Evolutionary conservation across 2,113 vertebrate species (phyloP).

Genomic region (Stegastes partitus): DNA sequence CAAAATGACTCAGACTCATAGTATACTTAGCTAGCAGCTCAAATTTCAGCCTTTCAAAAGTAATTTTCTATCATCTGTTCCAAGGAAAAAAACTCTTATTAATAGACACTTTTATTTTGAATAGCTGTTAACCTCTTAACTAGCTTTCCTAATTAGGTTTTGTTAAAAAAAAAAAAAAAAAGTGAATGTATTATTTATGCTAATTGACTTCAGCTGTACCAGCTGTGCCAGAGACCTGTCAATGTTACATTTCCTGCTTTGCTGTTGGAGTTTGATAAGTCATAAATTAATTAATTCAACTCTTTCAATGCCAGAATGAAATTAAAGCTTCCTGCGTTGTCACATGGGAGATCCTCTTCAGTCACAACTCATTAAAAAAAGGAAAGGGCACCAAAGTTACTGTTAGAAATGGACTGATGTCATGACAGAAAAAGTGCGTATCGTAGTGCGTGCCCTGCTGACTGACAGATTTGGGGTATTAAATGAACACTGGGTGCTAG

Average conservation of each 20-base stretch:
- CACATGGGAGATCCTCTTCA: background rate
- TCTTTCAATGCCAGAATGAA: background rate
- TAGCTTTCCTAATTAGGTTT: background rate
- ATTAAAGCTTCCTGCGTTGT: background rate
- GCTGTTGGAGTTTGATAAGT: slow-evolving; percentile 20
- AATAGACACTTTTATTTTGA: background rate
- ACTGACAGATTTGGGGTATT: background rate
- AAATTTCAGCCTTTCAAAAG: background rate
- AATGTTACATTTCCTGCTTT: slow-evolving; percentile 13
- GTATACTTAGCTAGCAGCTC: too few relatives aligned
- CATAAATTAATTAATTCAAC: slow-evolving; percentile 14
- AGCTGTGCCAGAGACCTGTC: slow-evolving; percentile 11
- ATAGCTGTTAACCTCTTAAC: background rate
- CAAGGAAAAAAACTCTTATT: background rate
- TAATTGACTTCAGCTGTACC: slow-evolving; percentile 19
- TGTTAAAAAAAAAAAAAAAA: too few relatives aligned
- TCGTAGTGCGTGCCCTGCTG: background rate
- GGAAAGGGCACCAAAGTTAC: background rate
- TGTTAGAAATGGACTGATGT: background rate
- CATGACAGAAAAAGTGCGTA: background rate
- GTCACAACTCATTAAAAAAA: background rate
- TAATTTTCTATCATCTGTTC: background rate
- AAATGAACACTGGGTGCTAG: slow-evolving; percentile 12
- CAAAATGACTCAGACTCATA: too few relatives aligned
- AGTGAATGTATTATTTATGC: slow-evolving; percentile 34